Conservation (phyloP, 1,140 invertebrate genomes). For the Nilaparvata lugens region DNA sequence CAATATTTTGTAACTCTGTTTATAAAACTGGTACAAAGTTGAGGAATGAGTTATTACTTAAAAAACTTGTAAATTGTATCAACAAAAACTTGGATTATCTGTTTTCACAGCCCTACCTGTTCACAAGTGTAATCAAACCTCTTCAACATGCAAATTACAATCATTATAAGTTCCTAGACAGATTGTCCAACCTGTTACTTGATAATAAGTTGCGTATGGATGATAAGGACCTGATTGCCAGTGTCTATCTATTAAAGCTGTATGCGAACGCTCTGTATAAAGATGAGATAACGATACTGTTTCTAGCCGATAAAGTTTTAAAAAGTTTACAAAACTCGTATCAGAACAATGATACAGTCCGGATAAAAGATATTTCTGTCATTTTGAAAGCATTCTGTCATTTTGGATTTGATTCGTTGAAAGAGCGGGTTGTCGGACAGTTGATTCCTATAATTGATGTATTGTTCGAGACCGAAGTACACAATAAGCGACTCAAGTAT, state of each 20-base stretch:
- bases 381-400: neutral
- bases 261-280: neutral
- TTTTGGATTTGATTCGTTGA: neutral
- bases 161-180: neutral
- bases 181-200: neutral
- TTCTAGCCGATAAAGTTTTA: neutral
- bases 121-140: neutral
- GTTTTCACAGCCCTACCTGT: neutral
- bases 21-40: conserved; percentile 3
- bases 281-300: neutral
- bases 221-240: neutral
- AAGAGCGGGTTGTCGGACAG: neutral
- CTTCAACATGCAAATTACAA: neutral
- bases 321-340: neutral
- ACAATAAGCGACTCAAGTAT: too few species aligned
- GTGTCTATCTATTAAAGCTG: neutral
- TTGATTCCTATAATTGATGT: neutral
- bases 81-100: neutral
- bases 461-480: too few species aligned
- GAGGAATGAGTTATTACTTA: neutral
- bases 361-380: neutral
- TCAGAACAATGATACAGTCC: neutral
- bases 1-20: neutral
- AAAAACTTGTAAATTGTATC: neutral
- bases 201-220: neutral